Evolutionary conservation across 2,113 vertebrate species (phyloP), one percentile per base, ranked within the genome.

Genomic region (Nibea albiflora): DNA sequence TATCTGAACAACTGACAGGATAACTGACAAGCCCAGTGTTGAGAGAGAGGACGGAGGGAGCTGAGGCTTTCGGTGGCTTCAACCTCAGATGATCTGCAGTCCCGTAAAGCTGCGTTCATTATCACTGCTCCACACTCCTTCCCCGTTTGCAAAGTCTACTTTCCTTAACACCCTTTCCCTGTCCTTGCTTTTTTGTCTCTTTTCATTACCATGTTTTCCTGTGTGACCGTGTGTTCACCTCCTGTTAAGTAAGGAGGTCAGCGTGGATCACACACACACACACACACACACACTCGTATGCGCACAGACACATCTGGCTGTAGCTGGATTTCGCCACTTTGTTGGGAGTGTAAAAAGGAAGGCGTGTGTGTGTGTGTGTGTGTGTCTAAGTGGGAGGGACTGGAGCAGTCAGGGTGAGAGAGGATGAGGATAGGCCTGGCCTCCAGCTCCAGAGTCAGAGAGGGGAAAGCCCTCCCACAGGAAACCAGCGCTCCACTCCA

Each of bases 391-490:
- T 74, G 85, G 81, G 88, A 75, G 86, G 80, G 80, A 46, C 77
- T 74, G 35, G 72, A 57, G 49, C 76, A 49, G 76, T 42, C 65
- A 64, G 83, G 64, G 81, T 68, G 61, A 74, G 85, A 79, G 85
- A 93, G 85, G 81, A 88, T 86, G 87, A 88, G 87, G 89, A 89
- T 71, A 84, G 88, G 91, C 85, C 85, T 20, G 17, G 81, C 87
- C 88, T 90, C 87, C 79, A 78, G 80, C 82, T 83, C 67, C 89
- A 90, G 76, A 90, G 87, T 76, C 84, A 84, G 73, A 78, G 70
- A 80, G 58, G 86, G 81, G 74, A 92, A 91, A 85, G 57, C 86
- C 93, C 93, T 90, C 94, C 94, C 92, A 94, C 92, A 92, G 93
- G 93, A 94, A 93, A 86, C 89, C 73, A 80, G 88, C 16, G 5